A percentile compares a stretch with the other conserved stretches of the same genome.
Evolutionary conservation across 1,140 invertebrate genomes (phyloP).

Genomic region (Littorina saxatilis): DNA sequence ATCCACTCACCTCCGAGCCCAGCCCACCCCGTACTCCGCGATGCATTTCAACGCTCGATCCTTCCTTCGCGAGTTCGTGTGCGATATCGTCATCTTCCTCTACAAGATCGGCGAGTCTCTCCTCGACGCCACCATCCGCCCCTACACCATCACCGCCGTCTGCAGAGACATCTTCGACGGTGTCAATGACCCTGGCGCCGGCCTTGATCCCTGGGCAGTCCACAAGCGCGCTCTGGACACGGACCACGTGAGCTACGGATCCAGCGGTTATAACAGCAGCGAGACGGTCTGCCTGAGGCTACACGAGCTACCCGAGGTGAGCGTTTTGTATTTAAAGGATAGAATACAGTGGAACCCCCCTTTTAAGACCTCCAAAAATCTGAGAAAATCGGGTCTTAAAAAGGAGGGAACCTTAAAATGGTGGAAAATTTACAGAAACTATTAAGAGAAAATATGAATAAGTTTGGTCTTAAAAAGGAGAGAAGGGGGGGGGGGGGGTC

Average conservation of each 20-base stretch:
- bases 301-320: conserved; percentile 14
- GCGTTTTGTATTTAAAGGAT: too few relatives aligned
- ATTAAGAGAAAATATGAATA: too few relatives aligned
- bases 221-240: neutral
- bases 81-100: conserved; percentile 72
- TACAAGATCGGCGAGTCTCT: conserved; percentile 74
- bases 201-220: neutral
- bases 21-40: neutral
- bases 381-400: too few relatives aligned
- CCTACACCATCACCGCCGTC: conserved; percentile 69
- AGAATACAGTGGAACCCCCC: too few relatives aligned
- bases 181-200: neutral
- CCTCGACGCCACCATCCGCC: conserved; percentile 70
- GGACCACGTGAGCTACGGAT: neutral
- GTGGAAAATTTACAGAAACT: too few relatives aligned
- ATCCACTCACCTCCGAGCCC: neutral
- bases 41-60: neutral
- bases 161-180: conserved; percentile 59
- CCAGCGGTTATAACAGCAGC: neutral
- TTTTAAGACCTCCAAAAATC: too few relatives aligned
- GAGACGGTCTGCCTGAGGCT: neutral
- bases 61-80: conserved; percentile 44
- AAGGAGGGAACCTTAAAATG: too few relatives aligned
- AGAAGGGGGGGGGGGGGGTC: too few relatives aligned
- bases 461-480: too few relatives aligned